phyloP scores from a whole-genome alignment of 1,140 invertebrate genomes.

The Heliconius nattereri region DNA sequence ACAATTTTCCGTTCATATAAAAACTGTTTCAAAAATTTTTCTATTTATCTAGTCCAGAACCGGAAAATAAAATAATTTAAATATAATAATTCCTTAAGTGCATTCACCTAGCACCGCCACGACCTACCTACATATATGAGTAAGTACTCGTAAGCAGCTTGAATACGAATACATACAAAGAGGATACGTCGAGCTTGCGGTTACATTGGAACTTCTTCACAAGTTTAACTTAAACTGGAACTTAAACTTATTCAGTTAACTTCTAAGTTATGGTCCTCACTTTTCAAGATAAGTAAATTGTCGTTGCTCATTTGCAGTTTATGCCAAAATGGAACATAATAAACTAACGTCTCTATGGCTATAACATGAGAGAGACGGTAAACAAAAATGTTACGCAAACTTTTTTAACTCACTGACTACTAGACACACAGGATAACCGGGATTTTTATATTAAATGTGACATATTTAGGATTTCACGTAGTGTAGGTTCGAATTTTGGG shows the following conservation, averaged over 20 bases:
- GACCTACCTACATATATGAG: neutral
- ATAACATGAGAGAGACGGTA: neutral
- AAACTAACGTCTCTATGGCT: neutral
- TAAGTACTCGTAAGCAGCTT: neutral
- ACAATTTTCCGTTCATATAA: too few relatives aligned
- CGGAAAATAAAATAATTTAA: too few relatives aligned
- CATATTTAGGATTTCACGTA: too few relatives aligned
- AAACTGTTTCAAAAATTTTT: too few relatives aligned
- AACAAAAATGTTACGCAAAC: neutral
- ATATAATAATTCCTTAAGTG: too few relatives aligned
- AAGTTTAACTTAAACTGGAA: slow-evolving; percentile 1
- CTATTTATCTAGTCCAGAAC: too few relatives aligned
- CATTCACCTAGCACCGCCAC: too few relatives aligned
- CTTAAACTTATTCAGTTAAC: neutral
- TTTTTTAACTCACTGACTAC: neutral
- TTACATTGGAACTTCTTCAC: slow-evolving; percentile 15
- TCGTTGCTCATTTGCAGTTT: neutral
- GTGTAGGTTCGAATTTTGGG: too few relatives aligned
- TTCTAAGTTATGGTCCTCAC: neutral
- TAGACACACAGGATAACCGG: too few relatives aligned
- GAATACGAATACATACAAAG: neutral
- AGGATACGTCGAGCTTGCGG: slow-evolving; percentile 1
- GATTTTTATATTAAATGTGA: too few relatives aligned
- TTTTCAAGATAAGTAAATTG: neutral
- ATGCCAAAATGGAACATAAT: neutral